A percentile compares a stretch with the other conserved stretches of the same genome.
phyloP scores from a whole-genome alignment of 2,113 vertebrate species.

The Etia nguti region DNA sequence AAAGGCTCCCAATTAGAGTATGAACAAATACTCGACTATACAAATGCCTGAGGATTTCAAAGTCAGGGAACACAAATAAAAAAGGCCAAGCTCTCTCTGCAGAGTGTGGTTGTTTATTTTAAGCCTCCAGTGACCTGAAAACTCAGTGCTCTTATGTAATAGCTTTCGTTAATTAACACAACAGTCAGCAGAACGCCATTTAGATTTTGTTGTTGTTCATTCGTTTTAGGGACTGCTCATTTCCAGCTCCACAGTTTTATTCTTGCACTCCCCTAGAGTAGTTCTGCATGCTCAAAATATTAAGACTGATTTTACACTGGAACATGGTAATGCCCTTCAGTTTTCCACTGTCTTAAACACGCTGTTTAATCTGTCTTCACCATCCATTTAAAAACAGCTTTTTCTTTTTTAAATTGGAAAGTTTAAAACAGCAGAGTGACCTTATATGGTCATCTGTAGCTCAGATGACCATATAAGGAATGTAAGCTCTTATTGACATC shows the following conservation, averaged over 20 bases:
- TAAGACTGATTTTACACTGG: not conserved
- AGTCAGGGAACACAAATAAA: not conserved
- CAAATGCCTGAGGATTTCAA: not conserved
- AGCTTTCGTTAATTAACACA: not conserved
- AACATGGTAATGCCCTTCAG: not conserved
- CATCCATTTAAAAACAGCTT: not conserved
- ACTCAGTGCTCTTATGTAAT: not conserved
- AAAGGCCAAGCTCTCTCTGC: not conserved
- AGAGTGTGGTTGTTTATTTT: not conserved
- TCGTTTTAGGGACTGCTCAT: accelerated
- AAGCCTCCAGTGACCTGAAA: not conserved
- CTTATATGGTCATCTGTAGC: too few species aligned
- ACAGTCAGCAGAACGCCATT: not conserved
- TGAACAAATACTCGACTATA: not conserved
- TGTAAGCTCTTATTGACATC: not conserved
- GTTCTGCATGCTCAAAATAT: not conserved
- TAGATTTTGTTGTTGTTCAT: not conserved
- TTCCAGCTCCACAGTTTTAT: not conserved
- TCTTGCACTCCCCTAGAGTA: not conserved
- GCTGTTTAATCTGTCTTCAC: not conserved
- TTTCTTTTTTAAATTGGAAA: not conserved
- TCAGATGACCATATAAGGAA: not conserved
- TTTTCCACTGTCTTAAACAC: not conserved
- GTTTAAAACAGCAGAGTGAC: not conserved
- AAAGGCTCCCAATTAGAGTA: not conserved